Evolutionary conservation across 2,888 invertebrate genomes (phyloP), one percentile per base, ranked within the genome.

Genomic region (Diachrysia chrysitis): DNA sequence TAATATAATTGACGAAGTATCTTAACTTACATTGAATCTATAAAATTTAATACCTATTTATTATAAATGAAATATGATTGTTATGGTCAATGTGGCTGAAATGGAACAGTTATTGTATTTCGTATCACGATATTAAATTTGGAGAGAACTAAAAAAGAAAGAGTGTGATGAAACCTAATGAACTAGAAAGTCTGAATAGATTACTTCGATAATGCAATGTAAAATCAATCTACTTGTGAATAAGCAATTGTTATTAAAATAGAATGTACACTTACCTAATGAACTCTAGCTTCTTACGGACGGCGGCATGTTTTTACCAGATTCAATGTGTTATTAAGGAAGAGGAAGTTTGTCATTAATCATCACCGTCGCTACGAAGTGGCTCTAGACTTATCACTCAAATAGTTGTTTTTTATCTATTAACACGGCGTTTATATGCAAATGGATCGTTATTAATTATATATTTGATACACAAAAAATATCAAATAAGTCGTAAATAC

Each of bases 261-360:
- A 62, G 17, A 70, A 59, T 66, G 58, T 58, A 71, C 61, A 55
- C 63, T 73, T 70, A 63, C 69, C 64, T 77, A 73, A 78, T 79
- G 70, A 66, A 73, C 17, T 64, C 67, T 60, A 79, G 72, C 79
- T 80, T 82, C 76, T 73, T 59, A 66, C 29, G 53, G 58, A 69
- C 72, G 72, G 81, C 72, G 78, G 72, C 59, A 74, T 72, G 73
- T 71, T 75, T 78, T 81, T 71, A 68, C 63, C 48, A 69, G 65
- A 74, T 71, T 73, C 54, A 59, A 62, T 63, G 58, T 67, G 63
- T 64, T 79, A 73, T 83, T 81, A 81, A 77, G 83, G 79, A 83
- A 85, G 74, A 85, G 82, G 81, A 84, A 85, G 78, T 67, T 56
- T 62, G 68, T 73, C 83, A 86, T 89, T 83, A 84, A 88, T 88